Evolutionary conservation across 2,113 vertebrate species (phyloP), one percentile per base, ranked within the genome.

Genomic region (Silurus glanis): DNA sequence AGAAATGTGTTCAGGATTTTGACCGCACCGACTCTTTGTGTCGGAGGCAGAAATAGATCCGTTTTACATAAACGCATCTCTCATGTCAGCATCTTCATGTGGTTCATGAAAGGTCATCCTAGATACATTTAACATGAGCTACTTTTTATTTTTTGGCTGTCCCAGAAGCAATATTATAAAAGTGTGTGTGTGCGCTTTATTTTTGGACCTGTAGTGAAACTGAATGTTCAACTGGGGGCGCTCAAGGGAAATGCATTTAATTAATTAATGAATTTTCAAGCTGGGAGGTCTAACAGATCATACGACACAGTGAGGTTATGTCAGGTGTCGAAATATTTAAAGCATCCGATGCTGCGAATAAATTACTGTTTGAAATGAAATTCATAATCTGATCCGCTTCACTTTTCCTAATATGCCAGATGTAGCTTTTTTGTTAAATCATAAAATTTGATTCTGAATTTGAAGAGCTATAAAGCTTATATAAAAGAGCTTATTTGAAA

Each of bases 221-320:
- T 47, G 53, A 45, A 21, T 69, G 49, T 80, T 80, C 84, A 85
- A 62, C 76, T 56, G 84, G 84, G 84, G 84, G 84, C 75, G 78
- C 84, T 80, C 80, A 80, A 85, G 62, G 62, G 84, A 85, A 80
- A 78, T 47, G 53, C 16, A 69, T 55, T 67, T 66, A 13, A 45
- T 58, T 58, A 3, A 47, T 71, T 72, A 21, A 45, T 83, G 45
- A 71, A 14, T 56, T 83, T 45, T 45, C n/a, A 9, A 12, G 28
- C 9, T 0, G 6, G 9, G 21, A 37, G 17, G 9, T 58, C 28
- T 19, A 61, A 59, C 53, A 56, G 25, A n/a, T 56, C 53, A 17
- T 28, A 28, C 56, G n/a, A 17, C 53, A 78, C 13, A 37, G 16
- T 6, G 0, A 58, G 76, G 53, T 58, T 75, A 75, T 53, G 21